phyloP scores from a whole-genome alignment of 2,888 invertebrate genomes.

The Cartodere bifasciata region DNA sequence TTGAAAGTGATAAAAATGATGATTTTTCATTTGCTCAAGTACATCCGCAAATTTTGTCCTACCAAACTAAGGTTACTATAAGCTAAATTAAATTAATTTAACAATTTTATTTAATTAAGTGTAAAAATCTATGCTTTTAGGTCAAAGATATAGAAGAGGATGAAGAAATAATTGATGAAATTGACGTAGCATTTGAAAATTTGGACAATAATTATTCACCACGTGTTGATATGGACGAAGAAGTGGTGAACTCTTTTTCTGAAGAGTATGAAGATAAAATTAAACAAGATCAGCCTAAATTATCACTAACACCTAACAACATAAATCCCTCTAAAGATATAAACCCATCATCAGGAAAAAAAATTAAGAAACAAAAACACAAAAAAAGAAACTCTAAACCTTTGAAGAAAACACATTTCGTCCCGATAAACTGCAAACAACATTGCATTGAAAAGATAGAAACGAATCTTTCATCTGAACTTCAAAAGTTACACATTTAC shows the following conservation, averaged over 20 bases:
- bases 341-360: neutral
- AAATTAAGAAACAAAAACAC: slow-evolving; percentile 6
- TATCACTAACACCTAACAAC: too few relatives aligned
- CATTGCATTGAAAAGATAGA: slow-evolving; percentile 32
- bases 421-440: slow-evolving; percentile 26
- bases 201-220: slow-evolving; percentile 9
- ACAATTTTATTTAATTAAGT: too few relatives aligned
- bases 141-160: slow-evolving; percentile 23
- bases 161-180: slow-evolving; percentile 16
- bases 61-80: slow-evolving; percentile 9
- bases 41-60: too few relatives aligned
- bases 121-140: slow-evolving; percentile 17
- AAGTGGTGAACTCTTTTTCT: too few relatives aligned
- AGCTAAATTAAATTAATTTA: neutral
- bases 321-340: slow-evolving; percentile 9
- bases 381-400: slow-evolving; percentile 5
- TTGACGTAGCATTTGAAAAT: slow-evolving; percentile 8
- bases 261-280: slow-evolving; percentile 14
- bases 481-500: slow-evolving; percentile 26
- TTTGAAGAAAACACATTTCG: slow-evolving; percentile 4
- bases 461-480: slow-evolving; percentile 25
- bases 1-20: slow-evolving; percentile 29
- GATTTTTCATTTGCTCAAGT: slow-evolving; percentile 13
- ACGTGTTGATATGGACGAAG: slow-evolving; percentile 15
- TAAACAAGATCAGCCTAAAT: slow-evolving; percentile 2